Conservation (phyloP, 2,113 vertebrate species). For the Siniperca knerii region DNA sequence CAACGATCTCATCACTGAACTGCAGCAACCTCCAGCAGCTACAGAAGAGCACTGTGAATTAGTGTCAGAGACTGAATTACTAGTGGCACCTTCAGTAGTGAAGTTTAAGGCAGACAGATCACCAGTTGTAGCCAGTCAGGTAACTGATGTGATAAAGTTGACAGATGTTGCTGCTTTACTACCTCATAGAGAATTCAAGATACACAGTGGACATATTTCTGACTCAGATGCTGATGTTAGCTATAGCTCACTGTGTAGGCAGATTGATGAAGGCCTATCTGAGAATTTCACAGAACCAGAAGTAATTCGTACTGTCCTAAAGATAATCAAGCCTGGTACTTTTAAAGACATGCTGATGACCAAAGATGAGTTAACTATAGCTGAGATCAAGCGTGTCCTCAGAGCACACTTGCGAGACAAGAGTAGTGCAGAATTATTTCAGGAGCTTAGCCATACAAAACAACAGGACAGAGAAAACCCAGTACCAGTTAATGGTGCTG, state of each 20-base stretch:
- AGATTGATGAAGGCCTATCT: slow-evolving; percentile 39
- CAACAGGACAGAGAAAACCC: slow-evolving; percentile 48
- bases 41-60: background rate
- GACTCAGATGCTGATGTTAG: slow-evolving; percentile 42
- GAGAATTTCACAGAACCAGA: slow-evolving; percentile 36
- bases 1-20: background rate
- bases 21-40: background rate
- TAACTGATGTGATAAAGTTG: slow-evolving; percentile 22
- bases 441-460: slow-evolving; percentile 45
- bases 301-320: slow-evolving; percentile 35
- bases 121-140: background rate
- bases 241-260: slow-evolving; percentile 27
- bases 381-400: slow-evolving; percentile 44
- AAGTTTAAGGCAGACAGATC: background rate
- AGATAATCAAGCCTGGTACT: slow-evolving; percentile 30
- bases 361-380: slow-evolving; percentile 37
- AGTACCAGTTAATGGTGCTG: slow-evolving; percentile 39
- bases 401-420: slow-evolving; percentile 47
- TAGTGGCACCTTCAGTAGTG: background rate
- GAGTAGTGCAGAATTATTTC: slow-evolving; percentile 51
- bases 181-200: slow-evolving; percentile 37
- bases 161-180: slow-evolving; percentile 26
- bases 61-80: background rate
- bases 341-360: slow-evolving; percentile 54
- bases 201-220: slow-evolving; percentile 46